phyloP scores from a whole-genome alignment of 2,888 invertebrate genomes.

The Limnephilus lunatus region DNA sequence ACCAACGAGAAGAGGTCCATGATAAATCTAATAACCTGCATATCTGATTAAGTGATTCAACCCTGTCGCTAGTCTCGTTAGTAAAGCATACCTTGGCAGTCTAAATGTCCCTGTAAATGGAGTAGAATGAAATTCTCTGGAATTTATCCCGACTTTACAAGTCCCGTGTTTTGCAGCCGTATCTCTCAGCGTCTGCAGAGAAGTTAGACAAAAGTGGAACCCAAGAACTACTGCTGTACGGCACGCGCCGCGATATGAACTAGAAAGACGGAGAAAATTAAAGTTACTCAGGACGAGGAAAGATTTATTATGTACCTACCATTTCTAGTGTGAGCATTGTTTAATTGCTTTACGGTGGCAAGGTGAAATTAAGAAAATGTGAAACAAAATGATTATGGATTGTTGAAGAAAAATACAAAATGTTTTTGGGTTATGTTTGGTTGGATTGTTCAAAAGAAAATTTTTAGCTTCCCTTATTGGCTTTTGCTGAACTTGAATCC shows the following conservation, averaged over 20 bases:
- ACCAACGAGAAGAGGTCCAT: not conserved
- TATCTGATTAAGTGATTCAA: slow-evolving; percentile 5
- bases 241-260: not conserved
- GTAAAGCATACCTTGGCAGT: slow-evolving; percentile 12
- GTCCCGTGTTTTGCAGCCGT: not conserved
- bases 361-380: not conserved
- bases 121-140: slow-evolving; percentile 20
- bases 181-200: not conserved
- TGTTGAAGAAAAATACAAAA: too few species aligned
- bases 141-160: not conserved
- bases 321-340: not conserved
- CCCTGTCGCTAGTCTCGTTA: slow-evolving; percentile 16
- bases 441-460: too few species aligned
- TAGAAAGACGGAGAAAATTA: not conserved
- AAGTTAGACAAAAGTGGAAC: not conserved
- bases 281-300: not conserved
- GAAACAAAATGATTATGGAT: too few species aligned
- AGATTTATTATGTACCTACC: not conserved
- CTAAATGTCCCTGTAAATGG: not conserved
- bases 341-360: not conserved
- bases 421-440: too few species aligned
- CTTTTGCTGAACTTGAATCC: too few species aligned
- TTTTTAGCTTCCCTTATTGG: too few species aligned
- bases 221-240: not conserved
- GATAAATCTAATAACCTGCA: slow-evolving; percentile 13